These are phyloP conservation scores for Cochlearius cochlearius DNA, from an alignment of 2,113 vertebrate genomes.

Conservation along the genomic window DNA sequence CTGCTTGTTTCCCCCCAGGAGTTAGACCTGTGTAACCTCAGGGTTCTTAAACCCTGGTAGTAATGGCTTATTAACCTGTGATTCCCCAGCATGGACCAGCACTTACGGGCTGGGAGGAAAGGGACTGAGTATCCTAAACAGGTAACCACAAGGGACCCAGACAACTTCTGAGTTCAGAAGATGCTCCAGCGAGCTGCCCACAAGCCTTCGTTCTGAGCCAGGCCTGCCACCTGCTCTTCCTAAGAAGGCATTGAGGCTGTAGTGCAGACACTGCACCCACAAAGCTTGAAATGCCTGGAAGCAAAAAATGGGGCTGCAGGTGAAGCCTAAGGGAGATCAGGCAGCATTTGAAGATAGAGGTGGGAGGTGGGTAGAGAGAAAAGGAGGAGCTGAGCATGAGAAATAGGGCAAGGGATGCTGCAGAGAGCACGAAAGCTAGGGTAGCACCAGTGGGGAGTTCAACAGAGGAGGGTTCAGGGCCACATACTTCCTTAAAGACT, in stretches of 20 bases:
- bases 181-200: background rate
- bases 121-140: background rate
- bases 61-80: background rate
- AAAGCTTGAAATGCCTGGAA: background rate
- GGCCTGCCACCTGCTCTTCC: background rate
- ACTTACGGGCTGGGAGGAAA: background rate
- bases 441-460: background rate
- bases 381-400: background rate
- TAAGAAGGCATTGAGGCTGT: background rate
- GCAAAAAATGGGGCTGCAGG: background rate
- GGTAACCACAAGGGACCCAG: background rate
- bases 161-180: background rate
- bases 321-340: background rate
- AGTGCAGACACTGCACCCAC: background rate
- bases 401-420: background rate
- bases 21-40: background rate
- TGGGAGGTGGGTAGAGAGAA: background rate
- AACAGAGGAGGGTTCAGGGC: background rate
- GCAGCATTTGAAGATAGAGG: background rate
- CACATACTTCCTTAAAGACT: background rate
- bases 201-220: background rate
- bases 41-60: background rate
- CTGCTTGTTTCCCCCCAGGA: background rate
- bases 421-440: background rate
- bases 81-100: background rate